Percentiles rank a stretch among this genome's conserved stretches.
Evolutionary conservation across 1,140 invertebrate genomes (phyloP).

Genomic region (Lanistes nyassanus): DNA sequence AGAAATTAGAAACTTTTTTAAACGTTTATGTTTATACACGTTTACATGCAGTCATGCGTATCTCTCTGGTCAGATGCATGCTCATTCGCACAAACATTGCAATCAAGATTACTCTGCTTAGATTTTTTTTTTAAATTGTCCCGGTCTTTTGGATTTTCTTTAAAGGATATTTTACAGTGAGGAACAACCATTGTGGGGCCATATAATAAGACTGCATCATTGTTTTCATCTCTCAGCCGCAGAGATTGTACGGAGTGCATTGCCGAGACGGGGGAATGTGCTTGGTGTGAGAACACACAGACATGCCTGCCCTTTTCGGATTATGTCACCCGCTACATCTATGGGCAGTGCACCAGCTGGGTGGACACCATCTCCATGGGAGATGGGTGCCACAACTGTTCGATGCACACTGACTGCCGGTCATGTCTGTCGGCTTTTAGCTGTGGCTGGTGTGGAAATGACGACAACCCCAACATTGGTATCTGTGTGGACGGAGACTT

Average conservation of each 20-base stretch:
- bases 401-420: conserved; percentile 80
- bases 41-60: too few relatives aligned
- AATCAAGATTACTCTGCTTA: too few relatives aligned
- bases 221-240: conserved; percentile 67
- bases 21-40: too few relatives aligned
- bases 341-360: conserved; percentile 92
- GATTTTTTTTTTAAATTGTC: too few relatives aligned
- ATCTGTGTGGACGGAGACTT: conserved; percentile 70
- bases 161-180: too few relatives aligned
- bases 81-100: too few relatives aligned
- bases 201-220: too few relatives aligned
- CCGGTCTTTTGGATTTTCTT: too few relatives aligned
- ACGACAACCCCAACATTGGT: conserved; percentile 87
- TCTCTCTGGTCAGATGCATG: too few relatives aligned
- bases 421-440: conserved; percentile 83
- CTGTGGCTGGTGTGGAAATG: conserved; percentile 94
- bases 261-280: conserved; percentile 85
- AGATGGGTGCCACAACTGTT: conserved; percentile 80
- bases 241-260: conserved; percentile 84
- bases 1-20: too few relatives aligned
- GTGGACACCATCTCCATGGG: conserved; percentile 73
- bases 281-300: conserved; percentile 91
- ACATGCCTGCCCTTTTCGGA: conserved; percentile 95
- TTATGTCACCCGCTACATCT: conserved; percentile 93
- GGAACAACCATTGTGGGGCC: too few relatives aligned